Evolutionary conservation across 1,140 invertebrate species (phyloP), one percentile per base, ranked within the genome.

Genomic region (Drosophila ironensis): DNA sequence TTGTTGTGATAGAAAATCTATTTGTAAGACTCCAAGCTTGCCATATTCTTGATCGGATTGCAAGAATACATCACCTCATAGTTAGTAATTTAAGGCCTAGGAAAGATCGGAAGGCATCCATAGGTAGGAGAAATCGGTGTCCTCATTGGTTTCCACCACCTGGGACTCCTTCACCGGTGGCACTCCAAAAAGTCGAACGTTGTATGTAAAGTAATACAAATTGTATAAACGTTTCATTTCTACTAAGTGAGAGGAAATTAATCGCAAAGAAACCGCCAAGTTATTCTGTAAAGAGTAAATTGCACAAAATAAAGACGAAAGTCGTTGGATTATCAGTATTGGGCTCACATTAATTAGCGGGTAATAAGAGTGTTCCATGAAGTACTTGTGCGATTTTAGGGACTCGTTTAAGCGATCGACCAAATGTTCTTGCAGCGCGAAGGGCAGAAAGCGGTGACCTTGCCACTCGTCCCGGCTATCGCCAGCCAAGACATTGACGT

Each of bases 361-460:
- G 4, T 87, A 63, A 22, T 66, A 87, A 2, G 73, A 57, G 4
- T 25, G 42, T 0, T 66, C 41, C 8, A 75, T 7, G 7, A 69
- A 82, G 19, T 52, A 33, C 22, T 72, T 68, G 37, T 87, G 54
- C 0, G 2, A 3, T 1, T 71, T 61, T 1, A 59, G 0, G 3
- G 63, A 61, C 7, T 7, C 14, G 50, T 81, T 74, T 11, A 74
- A 8, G 1, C 16, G 35, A 0, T 40, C 14, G 2, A 12, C 20
- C 11, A 88, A 16, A 12, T 80, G 69, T 5, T 70, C 11, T 0
- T 38, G 17, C 0, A 27, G 0, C 1, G 66, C 33, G 8, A 88
- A 84, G 8, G 84, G 84, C 30, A 88, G 17, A 20, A 88, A 76
- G 2, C 71, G 59, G 46, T 87, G 82, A 5, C 46, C 12, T 0